phyloP scores from a whole-genome alignment of 1,140 invertebrate genomes.

The Zaprionus lachaisei region DNA sequence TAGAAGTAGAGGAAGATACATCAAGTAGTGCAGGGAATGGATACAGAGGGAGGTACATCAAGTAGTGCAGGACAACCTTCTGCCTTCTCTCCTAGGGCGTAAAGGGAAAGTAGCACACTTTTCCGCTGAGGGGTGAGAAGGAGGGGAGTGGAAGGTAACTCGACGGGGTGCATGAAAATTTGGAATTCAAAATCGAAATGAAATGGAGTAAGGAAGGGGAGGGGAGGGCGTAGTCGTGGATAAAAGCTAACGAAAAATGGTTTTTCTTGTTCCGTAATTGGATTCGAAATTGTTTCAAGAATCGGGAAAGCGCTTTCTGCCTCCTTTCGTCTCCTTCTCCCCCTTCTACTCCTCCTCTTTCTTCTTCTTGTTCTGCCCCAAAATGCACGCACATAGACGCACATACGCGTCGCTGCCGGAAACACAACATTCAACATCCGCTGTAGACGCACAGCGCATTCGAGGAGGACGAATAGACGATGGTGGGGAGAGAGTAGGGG shows the following conservation, averaged over 20 bases:
- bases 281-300: conserved; percentile 76
- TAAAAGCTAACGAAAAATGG: conserved; percentile 67
- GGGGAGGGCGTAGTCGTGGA: background rate
- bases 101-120: conserved; percentile 49
- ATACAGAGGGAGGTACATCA: background rate
- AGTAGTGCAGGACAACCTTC: background rate
- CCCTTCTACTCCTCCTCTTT: background rate
- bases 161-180: conserved; percentile 66
- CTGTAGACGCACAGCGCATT: conserved; percentile 29
- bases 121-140: background rate
- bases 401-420: conserved; percentile 52
- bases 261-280: conserved; percentile 78
- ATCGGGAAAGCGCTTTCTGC: conserved; percentile 30
- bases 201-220: conserved; percentile 84
- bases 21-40: background rate
- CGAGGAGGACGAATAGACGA: conserved; percentile 25
- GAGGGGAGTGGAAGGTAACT: conserved; percentile 12
- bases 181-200: conserved; percentile 86
- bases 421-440: conserved; percentile 79
- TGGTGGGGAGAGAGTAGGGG: background rate
- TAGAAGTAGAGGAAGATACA: background rate
- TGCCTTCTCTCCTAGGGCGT: background rate
- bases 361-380: conserved; percentile 18
- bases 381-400: conserved; percentile 58
- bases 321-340: background rate